Percentiles rank a stretch among this genome's conserved stretches.
Conservation (phyloP, 2,888 invertebrate species). For the Pammene aurita region DNA sequence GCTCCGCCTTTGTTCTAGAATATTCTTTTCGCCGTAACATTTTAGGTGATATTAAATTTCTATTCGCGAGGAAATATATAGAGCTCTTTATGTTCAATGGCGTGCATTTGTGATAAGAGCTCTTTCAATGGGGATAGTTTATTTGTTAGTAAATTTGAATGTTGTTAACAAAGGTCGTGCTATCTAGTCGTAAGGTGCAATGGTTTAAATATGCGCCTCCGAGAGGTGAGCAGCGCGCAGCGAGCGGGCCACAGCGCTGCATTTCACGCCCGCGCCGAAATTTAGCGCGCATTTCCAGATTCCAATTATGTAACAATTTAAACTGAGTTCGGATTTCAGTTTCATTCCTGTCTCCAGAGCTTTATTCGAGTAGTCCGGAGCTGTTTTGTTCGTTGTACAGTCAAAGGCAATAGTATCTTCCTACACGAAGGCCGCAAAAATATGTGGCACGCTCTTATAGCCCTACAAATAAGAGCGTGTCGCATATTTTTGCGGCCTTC, state of each 20-base stretch:
- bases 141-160: conserved; percentile 12
- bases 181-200: background rate
- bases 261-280: conserved; percentile 47
- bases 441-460: too few relatives aligned
- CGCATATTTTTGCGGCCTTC: too few relatives aligned
- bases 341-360: conserved; percentile 44
- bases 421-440: too few relatives aligned
- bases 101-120: conserved; percentile 29
- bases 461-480: too few relatives aligned
- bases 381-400: conserved; percentile 23
- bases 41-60: conserved; percentile 28
- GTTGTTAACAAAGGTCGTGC: conserved; percentile 18
- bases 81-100: conserved; percentile 8
- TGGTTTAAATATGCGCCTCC: conserved; percentile 15
- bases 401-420: too few relatives aligned
- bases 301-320: conserved; percentile 53
- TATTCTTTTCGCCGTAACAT: conserved; percentile 27
- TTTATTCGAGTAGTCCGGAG: conserved; percentile 29
- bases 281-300: conserved; percentile 51
- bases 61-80: conserved; percentile 21
- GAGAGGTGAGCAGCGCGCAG: conserved; percentile 32
- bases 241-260: conserved; percentile 43
- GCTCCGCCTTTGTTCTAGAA: conserved; percentile 34
- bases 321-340: conserved; percentile 47
- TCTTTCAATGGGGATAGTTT: conserved; percentile 14